A percentile compares a stretch with the other conserved stretches of the same genome.
Evolutionary conservation across 2,888 invertebrate genomes (phyloP).

Genomic region (Smittia aterrima): DNA sequence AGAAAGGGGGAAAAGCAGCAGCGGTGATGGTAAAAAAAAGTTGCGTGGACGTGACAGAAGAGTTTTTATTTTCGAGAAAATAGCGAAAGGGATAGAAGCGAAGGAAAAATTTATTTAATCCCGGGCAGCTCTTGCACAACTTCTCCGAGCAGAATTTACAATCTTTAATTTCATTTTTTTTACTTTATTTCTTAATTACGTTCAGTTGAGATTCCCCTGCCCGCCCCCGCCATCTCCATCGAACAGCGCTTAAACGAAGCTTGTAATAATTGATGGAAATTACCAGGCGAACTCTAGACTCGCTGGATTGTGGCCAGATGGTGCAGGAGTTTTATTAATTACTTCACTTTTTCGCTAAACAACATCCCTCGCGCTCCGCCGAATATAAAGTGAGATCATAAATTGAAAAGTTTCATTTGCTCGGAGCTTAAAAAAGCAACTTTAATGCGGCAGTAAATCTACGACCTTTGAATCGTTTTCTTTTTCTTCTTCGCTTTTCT

Average conservation of each 20-base stretch:
- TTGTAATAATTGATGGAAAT: conserved; percentile 38
- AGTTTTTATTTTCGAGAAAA: conserved; percentile 20
- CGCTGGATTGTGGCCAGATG: conserved; percentile 28
- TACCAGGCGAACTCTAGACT: conserved; percentile 15
- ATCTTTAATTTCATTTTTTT: conserved; percentile 30
- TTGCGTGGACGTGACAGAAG: conserved; percentile 39
- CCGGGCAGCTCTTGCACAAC: conserved; percentile 31
- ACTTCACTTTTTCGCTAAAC: conserved; percentile 22
- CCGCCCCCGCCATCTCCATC: background rate
- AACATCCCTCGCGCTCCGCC: background rate
- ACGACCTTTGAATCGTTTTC: background rate
- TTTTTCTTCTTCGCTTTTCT: background rate
- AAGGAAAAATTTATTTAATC: conserved; percentile 19
- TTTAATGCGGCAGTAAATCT: conserved; percentile 29
- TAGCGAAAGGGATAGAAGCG: background rate
- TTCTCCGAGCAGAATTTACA: conserved; percentile 31
- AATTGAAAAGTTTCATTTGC: conserved; percentile 37
- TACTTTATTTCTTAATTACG: conserved; percentile 41
- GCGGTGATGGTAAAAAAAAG: conserved; percentile 10
- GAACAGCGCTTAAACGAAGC: conserved; percentile 5
- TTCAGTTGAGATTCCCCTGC: conserved; percentile 24
- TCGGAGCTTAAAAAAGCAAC: background rate
- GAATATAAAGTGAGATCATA: conserved; percentile 31
- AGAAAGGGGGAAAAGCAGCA: background rate
- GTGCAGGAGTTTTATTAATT: conserved; percentile 37